Conservation (phyloP, 2,888 invertebrate genomes). For the Rhingia rostrata region DNA sequence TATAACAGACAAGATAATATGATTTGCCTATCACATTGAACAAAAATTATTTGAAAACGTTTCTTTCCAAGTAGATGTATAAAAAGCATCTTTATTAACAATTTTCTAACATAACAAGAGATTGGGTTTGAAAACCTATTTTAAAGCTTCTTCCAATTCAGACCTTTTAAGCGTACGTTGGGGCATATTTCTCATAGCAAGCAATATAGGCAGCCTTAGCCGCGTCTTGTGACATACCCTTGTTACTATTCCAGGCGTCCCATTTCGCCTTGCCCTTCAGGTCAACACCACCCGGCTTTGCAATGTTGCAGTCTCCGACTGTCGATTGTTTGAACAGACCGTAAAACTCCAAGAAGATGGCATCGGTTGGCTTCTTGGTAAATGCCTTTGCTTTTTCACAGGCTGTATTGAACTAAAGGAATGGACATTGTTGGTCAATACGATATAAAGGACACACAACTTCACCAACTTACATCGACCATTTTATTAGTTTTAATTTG, state of each 20-base stretch:
- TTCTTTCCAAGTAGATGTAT: too few species aligned
- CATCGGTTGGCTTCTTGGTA: slow-evolving; percentile 90
- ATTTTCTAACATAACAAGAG: too few species aligned
- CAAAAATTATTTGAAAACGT: too few species aligned
- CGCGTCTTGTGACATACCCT: slow-evolving; percentile 90
- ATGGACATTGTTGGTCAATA: neutral
- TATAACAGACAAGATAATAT: too few species aligned
- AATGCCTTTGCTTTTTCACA: slow-evolving; percentile 90
- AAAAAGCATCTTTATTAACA: too few species aligned
- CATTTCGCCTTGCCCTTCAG: slow-evolving; percentile 96
- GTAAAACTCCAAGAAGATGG: slow-evolving; percentile 92
- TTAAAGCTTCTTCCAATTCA: too few species aligned
- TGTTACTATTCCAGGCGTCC: slow-evolving; percentile 94
- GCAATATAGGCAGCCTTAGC: slow-evolving; percentile 93
- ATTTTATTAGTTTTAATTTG: slow-evolving; percentile 16
- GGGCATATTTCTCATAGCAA: slow-evolving; percentile 85
- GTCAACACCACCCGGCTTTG: slow-evolving; percentile 93
- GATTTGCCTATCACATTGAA: too few species aligned
- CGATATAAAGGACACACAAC: neutral
- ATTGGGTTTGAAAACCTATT: too few species aligned
- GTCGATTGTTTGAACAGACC: slow-evolving; percentile 93
- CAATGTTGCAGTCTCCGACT: slow-evolving; percentile 91
- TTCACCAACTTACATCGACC: slow-evolving; percentile 52
- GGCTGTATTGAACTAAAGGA: slow-evolving; percentile 87
- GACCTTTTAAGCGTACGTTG: slow-evolving; percentile 83